Base-by-base conservation (phyloP, 64 coral and sea anemone genomes). In the Astreopora myriophthalma region DNA sequence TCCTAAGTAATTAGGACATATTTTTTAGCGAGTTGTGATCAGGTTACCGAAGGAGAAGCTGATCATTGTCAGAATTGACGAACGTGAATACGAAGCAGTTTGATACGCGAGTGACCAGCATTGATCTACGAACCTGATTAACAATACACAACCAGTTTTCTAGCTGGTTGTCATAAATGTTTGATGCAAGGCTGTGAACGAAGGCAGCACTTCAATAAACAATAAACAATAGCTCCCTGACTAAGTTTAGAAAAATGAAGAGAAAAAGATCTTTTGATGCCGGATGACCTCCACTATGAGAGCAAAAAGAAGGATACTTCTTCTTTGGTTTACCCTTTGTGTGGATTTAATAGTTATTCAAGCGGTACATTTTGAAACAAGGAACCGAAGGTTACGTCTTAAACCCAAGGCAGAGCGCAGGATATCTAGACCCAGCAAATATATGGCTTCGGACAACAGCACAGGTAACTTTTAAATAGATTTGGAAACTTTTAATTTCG, bases 131-230 rank as follows among this genome's bases (percentile, higher is more conserved):
- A 46, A 71, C 62, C 62, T 24, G 28, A 71, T 61, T 28, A 83
- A 80, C 76, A 83, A 83, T 64, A 24, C 49, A 65, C 20, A 83
- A 83, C 79, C 79, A 38, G 79, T 64, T 39, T 38, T 30, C 34
- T 20, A 24, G 2, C 79, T 64, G 79, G 79, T 83, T 29, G 34
- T 83, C 34, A 83, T 83, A 14, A 83, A 83, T 64, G 20, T 83
- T 83, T 83, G 27, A 83, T 83, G 9, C 30, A 64, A n/a, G 9
- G 33, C 33, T 23, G 60, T 34, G 17, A 61, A 60, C 34, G 29
- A n/a, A 83, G n/a, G n/a, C n/a, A n/a, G n/a, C n/a, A n/a, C n/a
- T n/a, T n/a, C n/a, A n/a, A n/a, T n/a, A 83, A 66, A 17, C 4
- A 14, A 22, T 14, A 60, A 38, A 11, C 3, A 24, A 13, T 14